Percentiles rank a stretch among this genome's conserved stretches.
Evolutionary conservation across 2,113 vertebrate genomes (phyloP).

Genomic region (Gorsachius goisagi): DNA sequence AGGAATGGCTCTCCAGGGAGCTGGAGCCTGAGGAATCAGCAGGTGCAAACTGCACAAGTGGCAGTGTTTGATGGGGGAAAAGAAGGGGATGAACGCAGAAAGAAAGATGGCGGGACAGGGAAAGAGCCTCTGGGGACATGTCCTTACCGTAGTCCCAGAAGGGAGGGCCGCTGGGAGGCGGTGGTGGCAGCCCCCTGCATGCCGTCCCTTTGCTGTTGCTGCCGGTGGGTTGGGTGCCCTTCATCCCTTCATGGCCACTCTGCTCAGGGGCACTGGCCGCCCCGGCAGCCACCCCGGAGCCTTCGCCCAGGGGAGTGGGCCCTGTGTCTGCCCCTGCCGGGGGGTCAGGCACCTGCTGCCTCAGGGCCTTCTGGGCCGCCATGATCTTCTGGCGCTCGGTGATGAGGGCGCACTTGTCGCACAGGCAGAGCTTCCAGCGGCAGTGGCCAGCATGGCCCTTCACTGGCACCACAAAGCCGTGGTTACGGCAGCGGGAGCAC

Average conservation of each 20-base stretch:
- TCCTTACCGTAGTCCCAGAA: slow-evolving; percentile 63
- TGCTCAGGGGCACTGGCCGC: not conserved
- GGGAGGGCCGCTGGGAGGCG: not conserved
- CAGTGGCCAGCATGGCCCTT: slow-evolving; percentile 83
- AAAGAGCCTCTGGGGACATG: not conserved
- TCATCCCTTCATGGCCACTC: not conserved
- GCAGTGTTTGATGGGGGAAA: not conserved
- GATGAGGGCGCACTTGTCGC: slow-evolving; percentile 83
- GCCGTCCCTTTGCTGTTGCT: not conserved
- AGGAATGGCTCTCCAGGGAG: not conserved
- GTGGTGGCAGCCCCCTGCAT: not conserved
- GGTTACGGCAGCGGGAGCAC: slow-evolving; percentile 84
- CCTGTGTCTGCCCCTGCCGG: not conserved
- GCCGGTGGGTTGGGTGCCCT: not conserved
- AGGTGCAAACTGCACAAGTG: rapidly evolving
- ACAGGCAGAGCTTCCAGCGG: slow-evolving; percentile 78
- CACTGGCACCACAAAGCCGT: slow-evolving; percentile 79
- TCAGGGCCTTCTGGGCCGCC: slow-evolving; percentile 76
- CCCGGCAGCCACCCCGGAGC: rapidly evolving
- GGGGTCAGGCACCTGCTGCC: slow-evolving; percentile 28
- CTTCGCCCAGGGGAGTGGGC: not conserved
- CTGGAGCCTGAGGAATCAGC: not conserved
- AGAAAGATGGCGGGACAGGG: not conserved
- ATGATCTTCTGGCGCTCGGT: slow-evolving; percentile 81
- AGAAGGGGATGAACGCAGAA: not conserved